A percentile compares a stretch with the other conserved stretches of the same genome.
Evolutionary conservation across 2,888 invertebrate species (phyloP).

Genomic region (Dynastes tityus): DNA sequence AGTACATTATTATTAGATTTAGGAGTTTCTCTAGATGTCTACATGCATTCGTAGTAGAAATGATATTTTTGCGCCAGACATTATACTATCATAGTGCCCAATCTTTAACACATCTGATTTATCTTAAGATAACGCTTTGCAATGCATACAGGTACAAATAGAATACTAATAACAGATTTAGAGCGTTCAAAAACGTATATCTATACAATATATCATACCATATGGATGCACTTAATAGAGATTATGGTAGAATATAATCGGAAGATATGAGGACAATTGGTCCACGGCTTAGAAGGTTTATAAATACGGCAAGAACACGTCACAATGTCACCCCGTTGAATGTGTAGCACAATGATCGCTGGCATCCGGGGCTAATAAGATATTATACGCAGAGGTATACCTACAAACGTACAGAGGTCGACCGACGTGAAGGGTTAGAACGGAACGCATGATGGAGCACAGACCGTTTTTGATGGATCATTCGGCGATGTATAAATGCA

Average conservation of each 20-base stretch:
- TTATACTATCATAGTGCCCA: too few species aligned
- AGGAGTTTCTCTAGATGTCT: too few species aligned
- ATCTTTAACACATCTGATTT: too few species aligned
- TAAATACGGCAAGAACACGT: constrained; percentile 49
- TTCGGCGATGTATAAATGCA: constrained; percentile 46
- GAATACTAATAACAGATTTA: not conserved
- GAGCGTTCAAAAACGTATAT: not conserved
- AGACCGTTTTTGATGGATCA: constrained; percentile 55
- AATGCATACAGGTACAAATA: not conserved
- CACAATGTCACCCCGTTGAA: constrained; percentile 46
- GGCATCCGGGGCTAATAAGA: constrained; percentile 49
- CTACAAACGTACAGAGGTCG: not conserved
- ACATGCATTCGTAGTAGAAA: too few species aligned
- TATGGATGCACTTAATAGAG: constrained; percentile 18
- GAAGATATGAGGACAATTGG: constrained; percentile 43
- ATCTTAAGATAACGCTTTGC: too few species aligned
- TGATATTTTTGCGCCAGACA: too few species aligned
- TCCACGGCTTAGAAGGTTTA: constrained; percentile 25
- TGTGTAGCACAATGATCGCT: constrained; percentile 37
- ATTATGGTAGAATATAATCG: constrained; percentile 33
- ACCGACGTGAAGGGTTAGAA: constrained; percentile 31
- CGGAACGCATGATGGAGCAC: constrained; percentile 50
- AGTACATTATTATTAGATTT: too few species aligned
- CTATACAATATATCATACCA: not conserved
- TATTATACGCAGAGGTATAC: constrained; percentile 24